Percentiles rank a stretch among this genome's conserved stretches.
These are phyloP conservation scores for Melieria picta DNA, from an alignment of 2,888 invertebrate species.

Conservation along the genomic window DNA sequence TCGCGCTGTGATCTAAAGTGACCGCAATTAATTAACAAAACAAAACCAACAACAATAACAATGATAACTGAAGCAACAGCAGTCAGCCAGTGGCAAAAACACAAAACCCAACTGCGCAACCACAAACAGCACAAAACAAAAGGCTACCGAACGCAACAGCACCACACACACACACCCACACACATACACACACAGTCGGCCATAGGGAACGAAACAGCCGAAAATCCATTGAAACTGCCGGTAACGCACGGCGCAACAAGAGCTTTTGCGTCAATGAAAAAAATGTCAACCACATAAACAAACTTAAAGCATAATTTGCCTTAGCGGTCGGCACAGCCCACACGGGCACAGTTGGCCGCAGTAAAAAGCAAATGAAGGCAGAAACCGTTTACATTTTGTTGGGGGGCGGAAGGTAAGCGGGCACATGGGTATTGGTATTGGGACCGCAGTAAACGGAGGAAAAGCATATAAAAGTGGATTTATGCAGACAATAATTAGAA, in stretches of 20 bases:
- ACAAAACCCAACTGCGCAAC: not conserved
- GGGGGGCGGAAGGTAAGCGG: not conserved
- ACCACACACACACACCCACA: not conserved
- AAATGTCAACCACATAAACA: slow-evolving; percentile 1
- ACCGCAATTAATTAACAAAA: slow-evolving; percentile 30
- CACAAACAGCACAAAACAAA: not conserved
- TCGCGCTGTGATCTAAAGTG: slow-evolving; percentile 5
- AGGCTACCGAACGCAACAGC: not conserved
- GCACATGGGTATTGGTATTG: not conserved
- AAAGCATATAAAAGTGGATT: slow-evolving; percentile 6
- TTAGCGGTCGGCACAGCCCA: not conserved
- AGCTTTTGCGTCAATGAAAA: not conserved
- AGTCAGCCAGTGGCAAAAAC: not conserved
- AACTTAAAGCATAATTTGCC: not conserved
- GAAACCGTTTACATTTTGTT: not conserved
- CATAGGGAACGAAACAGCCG: too few relatives aligned
- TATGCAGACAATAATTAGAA: slow-evolving; percentile 16
- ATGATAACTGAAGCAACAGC: not conserved
- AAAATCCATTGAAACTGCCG: too few relatives aligned
- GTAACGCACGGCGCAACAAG: too few relatives aligned
- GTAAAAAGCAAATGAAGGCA: not conserved
- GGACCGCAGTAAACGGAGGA: not conserved
- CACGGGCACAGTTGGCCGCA: not conserved
- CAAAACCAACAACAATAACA: slow-evolving; percentile 10
- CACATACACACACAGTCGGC: not conserved